A percentile compares a stretch with the other conserved stretches of the same genome.
These are phyloP conservation scores for Dromococcyx pavoninus DNA, from an alignment of 2,797 vertebrate species.

Conservation along the genomic window DNA sequence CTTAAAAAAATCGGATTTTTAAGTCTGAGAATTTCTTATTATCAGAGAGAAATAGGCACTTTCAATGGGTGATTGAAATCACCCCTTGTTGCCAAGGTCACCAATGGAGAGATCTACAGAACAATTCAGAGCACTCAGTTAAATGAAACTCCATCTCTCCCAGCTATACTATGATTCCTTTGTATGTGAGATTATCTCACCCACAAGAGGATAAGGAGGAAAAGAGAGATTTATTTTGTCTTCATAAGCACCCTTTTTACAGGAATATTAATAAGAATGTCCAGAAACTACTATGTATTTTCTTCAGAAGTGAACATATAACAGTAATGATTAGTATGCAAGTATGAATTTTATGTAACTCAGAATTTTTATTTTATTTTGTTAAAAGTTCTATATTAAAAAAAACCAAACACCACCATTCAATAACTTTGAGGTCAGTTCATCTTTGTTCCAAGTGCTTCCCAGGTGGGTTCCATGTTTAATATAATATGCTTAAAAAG, in stretches of 20 bases:
- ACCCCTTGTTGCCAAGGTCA: neutral
- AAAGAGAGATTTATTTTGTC: neutral
- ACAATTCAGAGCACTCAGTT: neutral
- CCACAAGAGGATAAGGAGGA: neutral
- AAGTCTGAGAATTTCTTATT: neutral
- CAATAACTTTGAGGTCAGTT: neutral
- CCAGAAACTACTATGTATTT: neutral
- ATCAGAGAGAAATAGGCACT: neutral
- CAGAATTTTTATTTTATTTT: neutral
- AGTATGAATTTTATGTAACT: neutral
- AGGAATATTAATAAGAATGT: neutral
- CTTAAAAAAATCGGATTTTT: neutral
- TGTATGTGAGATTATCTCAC: neutral
- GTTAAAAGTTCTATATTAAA: neutral
- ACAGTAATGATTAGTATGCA: neutral
- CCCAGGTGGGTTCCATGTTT: neutral
- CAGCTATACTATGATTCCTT: neutral
- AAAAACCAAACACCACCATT: neutral
- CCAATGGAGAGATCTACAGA: neutral
- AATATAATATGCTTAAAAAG: neutral
- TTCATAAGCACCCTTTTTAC: neutral
- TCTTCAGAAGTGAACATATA: neutral
- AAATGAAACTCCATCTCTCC: neutral
- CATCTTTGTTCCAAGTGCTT: neutral
- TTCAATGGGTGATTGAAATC: neutral